These are phyloP conservation scores for Alectura lathami DNA, from an alignment of 2,113 vertebrate genomes.

Conservation along the genomic window DNA sequence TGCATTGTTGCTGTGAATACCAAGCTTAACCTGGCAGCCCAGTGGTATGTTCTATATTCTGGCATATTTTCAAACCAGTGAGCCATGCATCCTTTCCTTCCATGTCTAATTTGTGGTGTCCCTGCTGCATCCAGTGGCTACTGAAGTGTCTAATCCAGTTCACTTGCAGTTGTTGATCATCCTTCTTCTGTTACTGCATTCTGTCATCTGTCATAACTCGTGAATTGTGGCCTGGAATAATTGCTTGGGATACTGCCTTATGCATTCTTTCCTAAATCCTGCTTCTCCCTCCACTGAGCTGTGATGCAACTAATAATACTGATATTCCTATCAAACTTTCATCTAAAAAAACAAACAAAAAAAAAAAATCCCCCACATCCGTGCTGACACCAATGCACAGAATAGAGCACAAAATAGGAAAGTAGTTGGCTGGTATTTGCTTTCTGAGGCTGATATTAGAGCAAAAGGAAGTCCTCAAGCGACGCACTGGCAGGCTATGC, in stretches of 20 bases:
- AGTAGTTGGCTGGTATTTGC: fast-evolving
- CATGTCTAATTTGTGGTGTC: not conserved
- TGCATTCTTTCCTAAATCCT: not conserved
- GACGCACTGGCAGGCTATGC: not conserved
- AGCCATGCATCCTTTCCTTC: not conserved
- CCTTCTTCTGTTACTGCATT: not conserved
- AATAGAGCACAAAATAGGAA: not conserved
- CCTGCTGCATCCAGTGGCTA: not conserved
- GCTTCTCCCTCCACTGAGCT: not conserved
- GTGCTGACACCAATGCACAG: not conserved
- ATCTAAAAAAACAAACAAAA: not conserved
- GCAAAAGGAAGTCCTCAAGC: not conserved
- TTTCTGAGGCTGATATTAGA: not conserved
- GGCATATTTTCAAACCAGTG: not conserved
- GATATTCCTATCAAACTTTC: not conserved
- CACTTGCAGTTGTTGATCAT: not conserved
- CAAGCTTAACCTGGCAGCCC: not conserved
- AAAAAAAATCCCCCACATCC: not conserved
- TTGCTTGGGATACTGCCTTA: not conserved
- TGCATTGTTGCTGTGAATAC: not conserved
- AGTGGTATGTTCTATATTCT: not conserved
- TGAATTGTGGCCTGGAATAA: not conserved
- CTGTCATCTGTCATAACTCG: not conserved
- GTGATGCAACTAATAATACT: not conserved
- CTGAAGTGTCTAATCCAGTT: not conserved